Base-by-base conservation (phyloP, 2,888 invertebrate species). In the Rugalucina vietnamica region DNA sequence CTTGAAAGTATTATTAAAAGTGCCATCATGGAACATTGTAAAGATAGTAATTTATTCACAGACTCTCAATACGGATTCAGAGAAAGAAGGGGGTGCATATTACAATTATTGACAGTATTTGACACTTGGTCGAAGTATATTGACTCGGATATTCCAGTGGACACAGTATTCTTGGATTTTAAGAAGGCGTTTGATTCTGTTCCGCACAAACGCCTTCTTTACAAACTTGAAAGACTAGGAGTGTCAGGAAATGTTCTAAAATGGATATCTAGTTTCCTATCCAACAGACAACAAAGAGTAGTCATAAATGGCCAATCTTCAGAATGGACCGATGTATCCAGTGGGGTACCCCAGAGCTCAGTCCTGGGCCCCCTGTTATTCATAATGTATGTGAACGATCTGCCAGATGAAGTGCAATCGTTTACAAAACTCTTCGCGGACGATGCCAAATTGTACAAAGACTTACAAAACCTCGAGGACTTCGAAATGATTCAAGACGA, bases 301-400 rank as follows among this genome's bases (percentile, higher is more conserved):
- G 34, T 29, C 1, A n/a, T 57, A 32, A 76, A 34, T 60, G 10
- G 60, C n/a, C n/a, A 32, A n/a, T 60, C 24, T 32, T 76, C 76
- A 60, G 76, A 60, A n/a, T 76, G 76, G 76, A 76, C 27, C 12
- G 32, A 27, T 29, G 76, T 76, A 27, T 29, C 37, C 14, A 32
- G 32, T 37, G 76, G 76, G 27, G 36, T 76, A 34, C 76, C 54
- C 57, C 76, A 76, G 49, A 34, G 76, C 21, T 60, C 60, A 18
- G 60, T 76, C 14, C 60, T 76, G n/a, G 76, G 76, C n/a, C 76
- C 76, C 24, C 21, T 60, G 34, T 29, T 71, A 34, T 71, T 71
- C 29, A 71, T 71, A 10, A 71, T 71, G 29, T 71, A 24, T 29
- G 29, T 71, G 21, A 43, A 43, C 43, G 43, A 71, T 32, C 36